Evolutionary conservation across 92 coral and sea anemone species (phyloP).

Genomic region (Zoanthus gigantus): DNA sequence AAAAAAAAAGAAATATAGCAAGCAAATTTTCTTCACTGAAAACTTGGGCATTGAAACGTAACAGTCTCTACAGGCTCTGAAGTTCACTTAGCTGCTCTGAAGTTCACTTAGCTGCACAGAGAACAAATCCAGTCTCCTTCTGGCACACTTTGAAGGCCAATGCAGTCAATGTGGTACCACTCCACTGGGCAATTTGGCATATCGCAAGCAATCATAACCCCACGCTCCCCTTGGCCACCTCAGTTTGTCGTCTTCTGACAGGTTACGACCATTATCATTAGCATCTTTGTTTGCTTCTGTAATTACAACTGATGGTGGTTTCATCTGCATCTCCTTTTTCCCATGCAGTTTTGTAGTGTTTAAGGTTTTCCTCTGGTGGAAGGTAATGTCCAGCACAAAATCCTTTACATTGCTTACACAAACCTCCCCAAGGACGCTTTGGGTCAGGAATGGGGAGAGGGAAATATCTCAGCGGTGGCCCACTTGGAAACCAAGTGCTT

Average conservation of each 20-base stretch:
- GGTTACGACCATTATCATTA: neutral
- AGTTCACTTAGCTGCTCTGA: neutral
- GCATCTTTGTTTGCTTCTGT: slow-evolving; percentile 6
- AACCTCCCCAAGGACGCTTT: slow-evolving; percentile 49
- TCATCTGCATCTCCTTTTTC: slow-evolving; percentile 28
- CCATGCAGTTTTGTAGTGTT: neutral
- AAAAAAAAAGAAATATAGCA: neutral
- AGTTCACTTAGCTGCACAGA: slow-evolving; percentile 18
- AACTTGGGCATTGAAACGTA: slow-evolving; percentile 1
- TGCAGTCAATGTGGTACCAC: no score
- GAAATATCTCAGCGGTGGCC: slow-evolving; percentile 48
- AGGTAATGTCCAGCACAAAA: slow-evolving; percentile 56
- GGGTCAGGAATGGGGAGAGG: slow-evolving; percentile 74
- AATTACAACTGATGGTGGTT: slow-evolving; percentile 47
- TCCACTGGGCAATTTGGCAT: no score
- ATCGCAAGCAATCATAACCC: no score
- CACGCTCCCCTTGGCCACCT: no score
- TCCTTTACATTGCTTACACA: slow-evolving; percentile 42
- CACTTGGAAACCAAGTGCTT: slow-evolving; percentile 57
- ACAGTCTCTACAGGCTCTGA: neutral
- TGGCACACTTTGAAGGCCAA: slow-evolving; percentile 29
- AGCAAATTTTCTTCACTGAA: slow-evolving; percentile 1
- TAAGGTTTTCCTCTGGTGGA: slow-evolving; percentile 39
- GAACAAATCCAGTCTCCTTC: slow-evolving; percentile 43
- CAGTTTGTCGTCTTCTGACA: slow-evolving; percentile 21